These are phyloP conservation scores for Myripristis jacobus DNA, from an alignment of 2,797 vertebrate genomes.

Conservation along the genomic window DNA sequence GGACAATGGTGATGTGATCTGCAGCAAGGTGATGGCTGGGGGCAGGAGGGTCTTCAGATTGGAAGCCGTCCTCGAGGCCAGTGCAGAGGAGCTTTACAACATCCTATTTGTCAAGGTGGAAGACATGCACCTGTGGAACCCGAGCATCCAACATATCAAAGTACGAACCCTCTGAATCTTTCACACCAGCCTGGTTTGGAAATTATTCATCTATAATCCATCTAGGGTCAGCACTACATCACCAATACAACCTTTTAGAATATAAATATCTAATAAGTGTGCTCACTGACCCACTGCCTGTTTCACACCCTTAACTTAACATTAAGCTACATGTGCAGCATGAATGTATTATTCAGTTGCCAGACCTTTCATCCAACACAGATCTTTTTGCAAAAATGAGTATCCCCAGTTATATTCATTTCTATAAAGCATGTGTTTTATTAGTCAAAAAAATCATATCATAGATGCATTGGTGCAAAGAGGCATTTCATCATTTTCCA, in stretches of 20 bases:
- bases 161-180: constrained; percentile 72
- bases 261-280: no score
- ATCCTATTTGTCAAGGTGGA: constrained; percentile 85
- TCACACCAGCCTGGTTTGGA: background rate
- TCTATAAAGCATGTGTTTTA: no score
- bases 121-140: constrained; percentile 88
- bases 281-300: no score
- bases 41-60: constrained; percentile 84
- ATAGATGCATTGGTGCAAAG: no score
- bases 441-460: no score
- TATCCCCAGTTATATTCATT: no score
- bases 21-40: constrained; percentile 78
- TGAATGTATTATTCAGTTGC: background rate
- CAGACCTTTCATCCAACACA: background rate
- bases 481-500: no score
- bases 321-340: background rate
- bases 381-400: no score
- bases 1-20: constrained; percentile 78
- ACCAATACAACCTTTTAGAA: no score
- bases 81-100: constrained; percentile 75
- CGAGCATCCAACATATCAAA: constrained; percentile 80
- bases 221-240: no score
- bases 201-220: no score
- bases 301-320: background rate
- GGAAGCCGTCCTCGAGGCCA: constrained; percentile 81